Evolutionary conservation across 1,140 invertebrate species (phyloP).

Genomic region (Drosophila bipectinata): DNA sequence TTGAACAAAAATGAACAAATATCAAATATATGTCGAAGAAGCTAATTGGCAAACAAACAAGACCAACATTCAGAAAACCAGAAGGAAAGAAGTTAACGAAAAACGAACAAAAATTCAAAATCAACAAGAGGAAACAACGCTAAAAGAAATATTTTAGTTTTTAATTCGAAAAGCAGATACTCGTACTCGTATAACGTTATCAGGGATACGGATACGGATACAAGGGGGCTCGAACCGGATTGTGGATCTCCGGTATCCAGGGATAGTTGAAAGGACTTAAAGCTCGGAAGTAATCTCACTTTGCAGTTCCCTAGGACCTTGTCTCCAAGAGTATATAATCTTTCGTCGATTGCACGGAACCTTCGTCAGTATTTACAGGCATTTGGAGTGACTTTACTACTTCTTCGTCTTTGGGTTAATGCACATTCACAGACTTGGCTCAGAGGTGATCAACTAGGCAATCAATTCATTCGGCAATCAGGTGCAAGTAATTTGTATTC

Average conservation of each 20-base stretch:
- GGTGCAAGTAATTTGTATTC: conserved; percentile 66
- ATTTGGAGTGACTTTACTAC: conserved; percentile 18
- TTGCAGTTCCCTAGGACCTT: conserved; percentile 16
- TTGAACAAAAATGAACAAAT: conserved; percentile 57
- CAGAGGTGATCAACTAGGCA: conserved; percentile 65
- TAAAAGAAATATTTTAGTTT: conserved; percentile 35
- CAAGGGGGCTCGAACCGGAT: background rate
- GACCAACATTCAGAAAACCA: conserved; percentile 64
- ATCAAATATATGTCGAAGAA: conserved; percentile 59
- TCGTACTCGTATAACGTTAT: conserved; percentile 37
- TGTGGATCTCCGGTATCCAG: background rate
- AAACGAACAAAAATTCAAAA: conserved; percentile 38
- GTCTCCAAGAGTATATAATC: conserved; percentile 5
- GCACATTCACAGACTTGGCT: conserved; percentile 41
- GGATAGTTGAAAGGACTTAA: conserved; percentile 1
- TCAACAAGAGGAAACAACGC: conserved; percentile 38
- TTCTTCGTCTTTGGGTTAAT: conserved; percentile 22
- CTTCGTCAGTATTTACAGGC: conserved; percentile 16
- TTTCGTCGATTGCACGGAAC: conserved; percentile 10
- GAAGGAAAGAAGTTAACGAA: conserved; percentile 43
- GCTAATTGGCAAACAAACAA: conserved; percentile 76
- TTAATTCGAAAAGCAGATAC: conserved; percentile 48
- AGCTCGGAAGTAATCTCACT: conserved; percentile 22
- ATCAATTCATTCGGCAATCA: conserved; percentile 74
- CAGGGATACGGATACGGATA: conserved; percentile 1